These are phyloP conservation scores for Varanus komodoensis DNA, from an alignment of 2,113 vertebrate species.

Conservation along the genomic window DNA sequence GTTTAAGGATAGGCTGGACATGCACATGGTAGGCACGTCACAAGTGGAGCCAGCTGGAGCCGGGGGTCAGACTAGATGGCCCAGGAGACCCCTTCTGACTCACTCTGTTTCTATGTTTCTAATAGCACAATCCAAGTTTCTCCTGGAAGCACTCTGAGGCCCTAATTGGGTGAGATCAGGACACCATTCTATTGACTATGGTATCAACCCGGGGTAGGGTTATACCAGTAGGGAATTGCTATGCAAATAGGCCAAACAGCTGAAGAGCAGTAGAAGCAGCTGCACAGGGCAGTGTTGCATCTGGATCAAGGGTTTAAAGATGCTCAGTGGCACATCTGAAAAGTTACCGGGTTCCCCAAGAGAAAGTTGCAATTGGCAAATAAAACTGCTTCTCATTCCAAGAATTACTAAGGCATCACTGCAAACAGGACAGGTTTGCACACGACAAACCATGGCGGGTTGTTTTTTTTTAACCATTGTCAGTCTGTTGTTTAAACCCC, in stretches of 20 bases:
- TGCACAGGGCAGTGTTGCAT: not conserved
- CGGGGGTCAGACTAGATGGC: no score
- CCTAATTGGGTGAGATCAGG: not conserved
- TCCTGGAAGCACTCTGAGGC: constrained; percentile 22
- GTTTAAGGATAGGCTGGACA: no score
- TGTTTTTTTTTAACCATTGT: no score
- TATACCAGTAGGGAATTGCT: not conserved
- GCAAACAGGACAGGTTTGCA: not conserved
- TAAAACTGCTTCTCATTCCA: not conserved
- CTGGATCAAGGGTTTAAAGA: no score
- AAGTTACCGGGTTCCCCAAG: not conserved
- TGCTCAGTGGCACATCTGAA: not conserved
- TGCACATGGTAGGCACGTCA: no score
- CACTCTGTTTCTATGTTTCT: no score
- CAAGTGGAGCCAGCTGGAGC: no score
- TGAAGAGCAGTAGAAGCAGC: not conserved
- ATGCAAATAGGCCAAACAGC: not conserved
- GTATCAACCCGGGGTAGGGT: not conserved
- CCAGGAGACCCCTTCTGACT: no score
- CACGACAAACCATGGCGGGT: no score
- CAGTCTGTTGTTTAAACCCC: no score
- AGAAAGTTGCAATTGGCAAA: not conserved
- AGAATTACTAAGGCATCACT: not conserved
- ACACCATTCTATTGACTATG: not conserved
- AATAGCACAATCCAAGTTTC: not conserved